Evolutionary conservation across 2,113 vertebrate genomes (phyloP).

Genomic region (Lagopus muta): DNA sequence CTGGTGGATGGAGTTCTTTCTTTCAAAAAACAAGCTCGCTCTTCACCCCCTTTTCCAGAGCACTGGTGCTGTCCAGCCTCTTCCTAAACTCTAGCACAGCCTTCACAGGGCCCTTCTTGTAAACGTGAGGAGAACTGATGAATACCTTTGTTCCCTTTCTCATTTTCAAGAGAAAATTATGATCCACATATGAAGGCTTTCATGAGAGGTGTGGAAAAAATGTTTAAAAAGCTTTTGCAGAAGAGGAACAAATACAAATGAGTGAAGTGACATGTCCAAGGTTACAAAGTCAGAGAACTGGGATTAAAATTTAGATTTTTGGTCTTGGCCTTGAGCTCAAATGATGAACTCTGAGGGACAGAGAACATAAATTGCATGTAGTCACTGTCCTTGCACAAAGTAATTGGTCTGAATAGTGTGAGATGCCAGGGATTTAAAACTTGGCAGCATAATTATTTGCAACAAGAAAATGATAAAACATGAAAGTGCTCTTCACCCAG

Average conservation of each 20-base stretch:
- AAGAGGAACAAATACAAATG: neutral
- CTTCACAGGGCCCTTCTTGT: neutral
- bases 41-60: neutral
- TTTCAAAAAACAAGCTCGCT: neutral
- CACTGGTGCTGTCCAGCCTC: fast-evolving
- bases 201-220: neutral
- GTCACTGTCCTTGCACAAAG: neutral
- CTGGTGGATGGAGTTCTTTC: neutral
- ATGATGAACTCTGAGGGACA: neutral
- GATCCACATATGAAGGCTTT: neutral
- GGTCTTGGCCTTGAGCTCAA: neutral
- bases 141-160: neutral
- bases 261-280: neutral
- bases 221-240: neutral
- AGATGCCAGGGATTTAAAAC: constrained; percentile 21
- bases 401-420: neutral
- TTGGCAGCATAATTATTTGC: constrained; percentile 37
- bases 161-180: neutral
- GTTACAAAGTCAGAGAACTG: neutral
- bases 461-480: constrained; percentile 33
- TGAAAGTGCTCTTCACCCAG: neutral
- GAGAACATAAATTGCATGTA: neutral
- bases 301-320: constrained; percentile 9
- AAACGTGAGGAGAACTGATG: neutral
- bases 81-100: neutral